Base-by-base conservation (phyloP, 2,888 invertebrate species). In the Troides aeacus region DNA sequence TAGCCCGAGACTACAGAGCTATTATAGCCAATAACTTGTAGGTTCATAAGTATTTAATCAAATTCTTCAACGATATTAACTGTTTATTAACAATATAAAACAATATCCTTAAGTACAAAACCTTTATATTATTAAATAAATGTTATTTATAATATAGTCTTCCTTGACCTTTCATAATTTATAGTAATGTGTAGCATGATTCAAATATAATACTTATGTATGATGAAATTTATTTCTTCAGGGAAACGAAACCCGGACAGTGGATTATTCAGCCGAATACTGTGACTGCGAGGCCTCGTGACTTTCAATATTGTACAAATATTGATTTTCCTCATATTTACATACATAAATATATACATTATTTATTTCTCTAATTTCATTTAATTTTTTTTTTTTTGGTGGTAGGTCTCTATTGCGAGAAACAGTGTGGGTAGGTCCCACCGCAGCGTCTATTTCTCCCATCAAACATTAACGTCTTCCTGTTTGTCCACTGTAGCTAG, bases 161-260 rank as follows among this genome's bases (percentile, higher is more conserved):
- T 46, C 46, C 46, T 46, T 46, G 46, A 53, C 53, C 53, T n/a
- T 53, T 53, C n/a, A 18, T 53, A 53, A 53, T 53, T 53, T 53
- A n/a, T n/a, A 53, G 53, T 53, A n/a, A 53, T 53, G 53, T 53
- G 46, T 53, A n/a, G 53, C n/a, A 23, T 58, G 23, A 58, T 23
- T 58, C 21, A 58, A 58, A 58, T 21, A 2, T 23, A 58, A 58
- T 21, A 57, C 21, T 23, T 7, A 15, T 23, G 23, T 23, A n/a
- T n/a, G 46, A 46, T 46, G n/a, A 53, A 53, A 53, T 53, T 53
- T 53, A 53, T 53, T 10, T 23, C 57, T 8, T 58, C 23, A 12
- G 24, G 15, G 57, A 58, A 58, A 58, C 21, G 21, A 58, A n/a
- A 23, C 57, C 57, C 57, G 57, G 57, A 58, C n/a, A 58, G 24